Evolutionary conservation across 2,113 vertebrate species (phyloP), one percentile per base, ranked within the genome.

Genomic region (Cavia porcellus): DNA sequence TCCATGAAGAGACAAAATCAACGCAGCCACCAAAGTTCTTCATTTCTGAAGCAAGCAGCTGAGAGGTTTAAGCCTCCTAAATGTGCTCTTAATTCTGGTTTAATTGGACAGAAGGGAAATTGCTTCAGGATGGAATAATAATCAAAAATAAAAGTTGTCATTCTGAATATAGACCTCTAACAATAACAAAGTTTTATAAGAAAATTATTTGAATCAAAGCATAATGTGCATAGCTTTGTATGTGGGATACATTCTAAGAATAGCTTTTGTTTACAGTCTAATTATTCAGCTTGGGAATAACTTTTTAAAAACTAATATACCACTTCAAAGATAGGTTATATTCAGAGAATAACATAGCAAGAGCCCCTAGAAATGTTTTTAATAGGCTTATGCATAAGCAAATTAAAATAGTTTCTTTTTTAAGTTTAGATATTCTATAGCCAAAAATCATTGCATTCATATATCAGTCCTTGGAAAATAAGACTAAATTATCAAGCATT

Each of bases 301-400:
- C 83, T 97, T 94, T 92, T 97, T 95, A 55, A 96, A 96, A 95
- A 94, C 86, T 95, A 96, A 92, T 94, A 95, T 70, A 95, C 92
- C 79, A 96, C 96, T 98, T 98, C 96, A 98, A 97, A 98, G 96
- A 96, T 86, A 97, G 83, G 91, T 84, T 97, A 82, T 91, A 15
- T 97, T 97, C 95, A 91, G 86, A 97, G 85, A 97, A 84, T 91
- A 95, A 97, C 92, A 92, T 62, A 96, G 86, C 79, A 83, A 94
- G 94, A 89, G 59, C 92, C 92, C 81, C 94, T 96, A 94, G 90
- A 97, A 97, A 97, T 10, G 3, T 86, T 96, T 97, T 94, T 94
- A 97, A 98, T 95, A 96, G 89, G 94, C 89, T 98, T 97, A 94
- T 97, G 86, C 94, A 97, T 97, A 98, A 96, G 95, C 89, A 97